Conservation (phyloP, 1,140 invertebrate species). For the Augochlora pura region DNA sequence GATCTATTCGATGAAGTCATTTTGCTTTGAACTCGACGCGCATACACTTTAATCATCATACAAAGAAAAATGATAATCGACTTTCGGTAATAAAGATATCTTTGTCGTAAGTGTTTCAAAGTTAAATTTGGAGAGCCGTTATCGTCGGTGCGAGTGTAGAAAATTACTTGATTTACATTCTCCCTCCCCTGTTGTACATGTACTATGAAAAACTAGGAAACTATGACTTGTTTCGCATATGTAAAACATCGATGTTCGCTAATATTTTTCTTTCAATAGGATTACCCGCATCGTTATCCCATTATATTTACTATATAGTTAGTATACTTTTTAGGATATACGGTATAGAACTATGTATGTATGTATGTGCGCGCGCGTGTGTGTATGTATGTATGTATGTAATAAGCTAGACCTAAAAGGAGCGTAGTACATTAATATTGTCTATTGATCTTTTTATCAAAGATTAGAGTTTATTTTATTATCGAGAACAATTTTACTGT, state of each 20-base stretch:
- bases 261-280: slow-evolving; percentile 30
- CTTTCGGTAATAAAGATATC: background rate
- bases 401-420: slow-evolving; percentile 20
- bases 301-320: slow-evolving; percentile 48
- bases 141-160: slow-evolving; percentile 9
- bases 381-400: background rate
- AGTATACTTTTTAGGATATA: background rate
- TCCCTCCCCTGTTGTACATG: slow-evolving; percentile 45
- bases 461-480: slow-evolving; percentile 77
- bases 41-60: background rate
- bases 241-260: slow-evolving; percentile 36
- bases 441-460: slow-evolving; percentile 69
- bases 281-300: slow-evolving; percentile 45
- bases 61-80: slow-evolving; percentile 6
- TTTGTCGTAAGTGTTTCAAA: background rate
- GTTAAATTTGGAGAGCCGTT: background rate
- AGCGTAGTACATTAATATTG: slow-evolving; percentile 43
- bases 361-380: background rate
- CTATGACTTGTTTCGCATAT: slow-evolving; percentile 51
- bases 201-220: slow-evolving; percentile 30
- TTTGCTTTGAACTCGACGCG: background rate
- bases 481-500: slow-evolving; percentile 64
- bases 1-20: background rate
- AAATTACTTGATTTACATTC: slow-evolving; percentile 20
- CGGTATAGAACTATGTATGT: background rate